Evolutionary conservation across 2,797 vertebrate genomes (phyloP).

Genomic region (Rachycentron canadum): DNA sequence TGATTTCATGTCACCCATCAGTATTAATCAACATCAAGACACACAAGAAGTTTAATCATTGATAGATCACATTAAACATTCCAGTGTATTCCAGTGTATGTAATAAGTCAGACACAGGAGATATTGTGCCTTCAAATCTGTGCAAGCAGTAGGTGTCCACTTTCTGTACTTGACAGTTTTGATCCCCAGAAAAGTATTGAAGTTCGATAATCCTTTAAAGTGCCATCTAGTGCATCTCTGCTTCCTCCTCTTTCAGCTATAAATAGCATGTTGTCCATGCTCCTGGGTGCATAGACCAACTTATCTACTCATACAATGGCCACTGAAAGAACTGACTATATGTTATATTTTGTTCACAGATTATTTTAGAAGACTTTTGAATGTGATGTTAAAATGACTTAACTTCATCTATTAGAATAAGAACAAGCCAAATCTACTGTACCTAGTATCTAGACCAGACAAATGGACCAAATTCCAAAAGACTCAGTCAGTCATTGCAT

Average conservation of each 20-base stretch:
- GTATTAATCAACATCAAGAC: conserved; percentile 73
- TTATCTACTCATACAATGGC: not conserved
- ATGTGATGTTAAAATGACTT: conserved; percentile 3
- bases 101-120: not conserved
- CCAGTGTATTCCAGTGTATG: conserved; percentile 7
- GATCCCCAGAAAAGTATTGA: not conserved
- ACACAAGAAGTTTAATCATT: conserved; percentile 34
- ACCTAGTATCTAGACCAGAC: not conserved
- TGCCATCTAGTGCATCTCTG: not conserved
- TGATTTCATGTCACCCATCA: conserved; percentile 79
- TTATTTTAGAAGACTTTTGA: not conserved
- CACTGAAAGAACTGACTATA: not conserved
- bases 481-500: not conserved
- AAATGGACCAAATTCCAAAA: not conserved
- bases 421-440: not conserved
- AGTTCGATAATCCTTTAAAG: not conserved
- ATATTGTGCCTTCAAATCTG: not conserved
- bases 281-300: not conserved
- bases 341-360: not conserved
- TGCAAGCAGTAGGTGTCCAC: not conserved
- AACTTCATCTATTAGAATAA: not conserved
- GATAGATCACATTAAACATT: conserved; percentile 15
- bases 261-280: not conserved
- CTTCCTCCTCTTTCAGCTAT: not conserved
- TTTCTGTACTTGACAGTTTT: not conserved